Base-by-base conservation (phyloP, 2,113 vertebrate species). In the Clinocottus analis region DNA sequence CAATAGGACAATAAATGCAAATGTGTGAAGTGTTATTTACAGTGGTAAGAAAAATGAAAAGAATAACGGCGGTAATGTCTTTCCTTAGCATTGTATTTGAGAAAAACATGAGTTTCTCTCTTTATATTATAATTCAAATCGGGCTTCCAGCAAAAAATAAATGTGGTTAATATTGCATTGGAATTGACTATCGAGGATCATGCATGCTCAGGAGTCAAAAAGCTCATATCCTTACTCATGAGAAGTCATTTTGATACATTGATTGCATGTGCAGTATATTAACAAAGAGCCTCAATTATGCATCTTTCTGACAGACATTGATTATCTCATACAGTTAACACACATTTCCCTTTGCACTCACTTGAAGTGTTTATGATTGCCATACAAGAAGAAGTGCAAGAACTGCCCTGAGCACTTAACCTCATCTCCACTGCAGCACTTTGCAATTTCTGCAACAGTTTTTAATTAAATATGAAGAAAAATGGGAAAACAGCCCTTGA, bases 381-480 rank as follows among this genome's bases (percentile, higher is more conserved):
- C 87, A 87, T 87, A 87, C 88, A 89, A 84, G 85, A 83, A 63
- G 80, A 92, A 79, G 85, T 86, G 74, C 72, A 86, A 90, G 80
- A 76, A 86, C 76, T 86, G 88, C 88, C 81, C 89, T 75, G 47
- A 75, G 83, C 81, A 91, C 87, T 92, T 91, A 83, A 92, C 89
- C 90, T 89, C 82, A 78, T 90, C 81, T 39, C 31, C 51, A 85
- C 83, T 11, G 21, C 55, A 49, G 81, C 79, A 80, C 83, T 89
- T 80, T 74, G 80, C 74, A 82, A 90, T 92, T 89, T 92, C 85
- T 84, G 80, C 82, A 76, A 85, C 78, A 82, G 65, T 86, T 90
- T 93, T 90, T 91, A 92, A 92, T 92, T 84, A 86, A 90, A 92
- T 89, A 87, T 87, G 78, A 88, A 80, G 62, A 82, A 90, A 89